Base-by-base conservation (phyloP, 2,888 invertebrate genomes). In the Cantharis lateralis region DNA sequence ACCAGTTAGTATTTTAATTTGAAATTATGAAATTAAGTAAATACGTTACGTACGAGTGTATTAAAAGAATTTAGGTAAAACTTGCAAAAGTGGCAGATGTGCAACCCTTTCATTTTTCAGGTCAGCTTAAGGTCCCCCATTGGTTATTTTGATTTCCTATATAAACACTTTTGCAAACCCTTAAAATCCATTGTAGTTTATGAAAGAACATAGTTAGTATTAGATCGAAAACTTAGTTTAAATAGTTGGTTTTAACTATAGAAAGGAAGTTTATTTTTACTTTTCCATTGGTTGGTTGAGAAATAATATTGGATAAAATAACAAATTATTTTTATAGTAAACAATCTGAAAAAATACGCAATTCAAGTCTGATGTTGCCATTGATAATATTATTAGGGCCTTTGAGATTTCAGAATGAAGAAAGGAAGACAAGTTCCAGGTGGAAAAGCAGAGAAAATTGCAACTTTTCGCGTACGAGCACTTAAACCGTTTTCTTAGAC, bases 81-180 rank as follows among this genome's bases (percentile, higher is more conserved):
- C 20, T 66, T 66, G 18, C 28, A 18, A 28, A 62, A 20, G 7
- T 71, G 72, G 62, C 77, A 77, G 77, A 74, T 77, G 77, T 74
- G 69, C 74, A 77, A 77, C 77, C 77, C 77, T 77, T 77, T 71
- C 69, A 77, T 66, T 72, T 78, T 78, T 70, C 72, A 78, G 78
- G 75, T 78, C 75, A 75, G 75, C 18, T 71, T 62, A 32, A n/a
- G 76, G 70, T 26, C 28, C 75, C 78, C 68, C 70, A 72, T 75
- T 70, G 62, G 70, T 66, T 78, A 75, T 73, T 75, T 78, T 78
- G 71, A 66, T 78, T 78, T 78, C 78, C 75, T 75, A 78, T 72
- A 75, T 75, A 78, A 78, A 78, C 78, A 75, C 78, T 75, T 78
- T 61, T 66, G 71, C 61, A 61, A 63, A 63, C 63, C n/a, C 24